These are phyloP conservation scores for Rhamnusium bicolor DNA, from an alignment of 2,888 invertebrate species.

Conservation along the genomic window DNA sequence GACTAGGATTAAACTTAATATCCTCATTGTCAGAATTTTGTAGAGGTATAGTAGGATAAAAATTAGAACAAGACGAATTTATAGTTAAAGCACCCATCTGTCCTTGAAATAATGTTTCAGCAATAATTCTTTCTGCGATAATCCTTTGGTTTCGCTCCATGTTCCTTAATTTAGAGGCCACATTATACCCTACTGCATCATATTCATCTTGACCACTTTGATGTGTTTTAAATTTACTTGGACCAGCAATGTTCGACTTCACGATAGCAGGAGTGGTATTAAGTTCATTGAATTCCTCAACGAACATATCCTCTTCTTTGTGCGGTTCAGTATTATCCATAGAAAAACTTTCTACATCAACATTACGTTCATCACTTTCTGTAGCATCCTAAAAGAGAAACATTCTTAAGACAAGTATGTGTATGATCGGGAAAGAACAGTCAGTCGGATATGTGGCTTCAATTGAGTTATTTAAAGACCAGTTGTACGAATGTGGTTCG, in stretches of 20 bases:
- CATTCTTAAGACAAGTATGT: too few relatives aligned
- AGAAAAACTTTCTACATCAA: background rate
- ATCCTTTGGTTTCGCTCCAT: conserved; percentile 25
- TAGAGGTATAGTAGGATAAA: background rate
- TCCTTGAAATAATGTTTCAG: conserved; percentile 29
- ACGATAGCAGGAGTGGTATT: background rate
- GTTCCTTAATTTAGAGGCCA: conserved; percentile 14
- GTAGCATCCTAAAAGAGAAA: background rate
- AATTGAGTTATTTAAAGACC: too few relatives aligned
- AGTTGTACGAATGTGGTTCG: too few relatives aligned
- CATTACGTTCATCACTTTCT: background rate
- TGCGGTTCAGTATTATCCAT: background rate
- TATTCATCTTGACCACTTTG: conserved; percentile 8
- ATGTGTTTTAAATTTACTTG: background rate
- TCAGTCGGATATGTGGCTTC: too few relatives aligned
- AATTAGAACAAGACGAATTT: background rate
- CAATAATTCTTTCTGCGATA: conserved; percentile 24
- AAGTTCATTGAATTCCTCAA: background rate
- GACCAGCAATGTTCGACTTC: background rate
- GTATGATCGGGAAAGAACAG: too few relatives aligned
- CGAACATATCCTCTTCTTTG: conserved; percentile 1
- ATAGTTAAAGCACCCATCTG: conserved; percentile 15
- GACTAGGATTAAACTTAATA: background rate
- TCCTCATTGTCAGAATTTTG: background rate
- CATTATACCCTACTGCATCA: conserved; percentile 22